Percentiles rank a stretch among this genome's conserved stretches.
These are phyloP conservation scores for Drosophila pallidifrons DNA, from an alignment of 1,140 invertebrate species.

Conservation along the genomic window DNA sequence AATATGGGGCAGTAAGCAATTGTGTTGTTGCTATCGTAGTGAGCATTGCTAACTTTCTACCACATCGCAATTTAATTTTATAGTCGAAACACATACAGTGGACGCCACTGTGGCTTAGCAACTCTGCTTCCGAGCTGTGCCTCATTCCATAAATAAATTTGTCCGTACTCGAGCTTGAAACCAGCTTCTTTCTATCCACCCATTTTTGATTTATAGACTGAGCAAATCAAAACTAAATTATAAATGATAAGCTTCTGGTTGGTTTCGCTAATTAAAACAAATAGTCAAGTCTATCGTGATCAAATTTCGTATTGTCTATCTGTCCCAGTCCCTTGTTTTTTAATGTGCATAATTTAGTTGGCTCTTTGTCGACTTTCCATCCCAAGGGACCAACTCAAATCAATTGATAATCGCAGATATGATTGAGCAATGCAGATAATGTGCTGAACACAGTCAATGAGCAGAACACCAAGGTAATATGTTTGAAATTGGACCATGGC, in stretches of 20 bases:
- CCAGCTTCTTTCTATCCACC: not conserved
- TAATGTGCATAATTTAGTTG: no score
- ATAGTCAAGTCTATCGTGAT: constrained; percentile 27
- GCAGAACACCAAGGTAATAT: constrained; percentile 20
- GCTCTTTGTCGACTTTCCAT: not conserved
- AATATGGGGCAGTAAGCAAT: constrained; percentile 78
- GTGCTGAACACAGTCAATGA: constrained; percentile 10
- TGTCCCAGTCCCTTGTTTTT: not conserved
- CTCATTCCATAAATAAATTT: constrained; percentile 26
- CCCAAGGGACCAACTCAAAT: constrained; percentile 60
- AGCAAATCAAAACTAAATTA: constrained; percentile 79
- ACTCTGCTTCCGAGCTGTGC: constrained; percentile 8
- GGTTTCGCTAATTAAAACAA: constrained; percentile 75
- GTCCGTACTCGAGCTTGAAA: constrained; percentile 11
- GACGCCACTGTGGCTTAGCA: constrained; percentile 55
- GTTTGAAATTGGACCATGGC: not conserved
- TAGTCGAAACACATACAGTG: constrained; percentile 79
- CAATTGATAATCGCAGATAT: constrained; percentile 72
- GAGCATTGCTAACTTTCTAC: constrained; percentile 79
- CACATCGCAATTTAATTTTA: constrained; percentile 83
- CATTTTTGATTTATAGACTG: constrained; percentile 55
- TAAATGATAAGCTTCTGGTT: constrained; percentile 76
- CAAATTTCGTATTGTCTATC: not conserved
- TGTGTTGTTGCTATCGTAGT: constrained; percentile 58
- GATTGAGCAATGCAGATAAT: constrained; percentile 75